phyloP scores from a whole-genome alignment of 2,888 invertebrate genomes.

The Meghimatium bilineatum region DNA sequence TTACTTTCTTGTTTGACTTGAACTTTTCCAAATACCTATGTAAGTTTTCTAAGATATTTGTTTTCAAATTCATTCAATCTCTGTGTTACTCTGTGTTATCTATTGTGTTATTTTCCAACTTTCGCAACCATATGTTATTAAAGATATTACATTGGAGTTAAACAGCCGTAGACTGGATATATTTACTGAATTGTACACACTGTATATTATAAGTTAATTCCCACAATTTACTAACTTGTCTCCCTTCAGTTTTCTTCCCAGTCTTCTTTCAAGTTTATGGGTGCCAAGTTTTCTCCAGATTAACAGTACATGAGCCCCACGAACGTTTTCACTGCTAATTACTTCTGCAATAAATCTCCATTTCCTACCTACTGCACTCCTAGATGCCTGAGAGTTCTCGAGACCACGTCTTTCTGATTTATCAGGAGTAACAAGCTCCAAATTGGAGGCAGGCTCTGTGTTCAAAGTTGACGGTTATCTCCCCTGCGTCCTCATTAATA shows the following conservation, averaged over 20 bases:
- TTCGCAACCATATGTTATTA: too few species aligned
- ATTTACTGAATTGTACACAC: too few species aligned
- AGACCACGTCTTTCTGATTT: conserved; percentile 36
- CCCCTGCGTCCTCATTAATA: conserved; percentile 47
- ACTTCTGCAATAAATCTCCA: conserved; percentile 54
- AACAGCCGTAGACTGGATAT: too few species aligned
- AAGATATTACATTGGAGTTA: too few species aligned
- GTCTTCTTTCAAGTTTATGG: not conserved
- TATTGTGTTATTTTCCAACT: too few species aligned
- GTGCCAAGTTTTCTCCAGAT: conserved; percentile 4
- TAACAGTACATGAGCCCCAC: not conserved
- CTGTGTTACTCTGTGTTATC: too few species aligned
- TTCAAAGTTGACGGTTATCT: conserved; percentile 51
- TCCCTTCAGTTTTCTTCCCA: not conserved
- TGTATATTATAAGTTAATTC: not conserved
- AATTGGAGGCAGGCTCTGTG: conserved; percentile 41
- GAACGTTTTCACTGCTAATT: conserved; percentile 49
- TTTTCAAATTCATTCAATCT: too few species aligned
- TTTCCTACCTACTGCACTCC: conserved; percentile 35
- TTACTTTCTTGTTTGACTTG: too few species aligned
- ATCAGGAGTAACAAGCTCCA: conserved; percentile 47
- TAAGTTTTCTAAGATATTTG: too few species aligned
- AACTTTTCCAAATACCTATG: too few species aligned
- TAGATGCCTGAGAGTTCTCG: not conserved
- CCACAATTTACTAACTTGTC: not conserved